Percentiles rank a stretch among this genome's conserved stretches.
Evolutionary conservation across 2,797 vertebrate species (phyloP).

Genomic region (Sciaenops ocellatus): DNA sequence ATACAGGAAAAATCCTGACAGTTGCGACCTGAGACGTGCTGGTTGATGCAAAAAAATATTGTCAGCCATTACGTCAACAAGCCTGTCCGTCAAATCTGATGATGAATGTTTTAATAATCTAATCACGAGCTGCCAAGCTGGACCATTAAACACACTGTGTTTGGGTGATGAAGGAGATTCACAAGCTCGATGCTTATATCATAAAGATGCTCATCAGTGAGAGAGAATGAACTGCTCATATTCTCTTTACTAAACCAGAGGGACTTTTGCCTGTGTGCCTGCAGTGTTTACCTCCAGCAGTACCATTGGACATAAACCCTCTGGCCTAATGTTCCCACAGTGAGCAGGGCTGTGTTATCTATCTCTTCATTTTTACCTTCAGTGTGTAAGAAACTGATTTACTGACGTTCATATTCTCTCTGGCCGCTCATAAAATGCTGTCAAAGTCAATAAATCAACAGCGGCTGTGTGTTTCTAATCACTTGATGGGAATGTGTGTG

Average conservation of each 20-base stretch:
- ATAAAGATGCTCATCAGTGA: not conserved
- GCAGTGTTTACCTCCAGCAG: conserved; percentile 42
- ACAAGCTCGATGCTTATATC: not conserved
- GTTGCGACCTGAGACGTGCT: not conserved
- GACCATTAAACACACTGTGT: conserved; percentile 2
- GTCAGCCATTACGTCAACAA: not conserved
- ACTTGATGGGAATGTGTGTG: conserved; percentile 4
- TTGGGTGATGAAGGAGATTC: not conserved
- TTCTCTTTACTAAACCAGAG: not conserved
- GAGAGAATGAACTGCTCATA: not conserved
- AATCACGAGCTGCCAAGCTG: not conserved
- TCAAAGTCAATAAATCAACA: conserved; percentile 48
- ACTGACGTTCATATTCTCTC: conserved; percentile 24
- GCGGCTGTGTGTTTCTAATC: conserved; percentile 5
- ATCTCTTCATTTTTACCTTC: conserved; percentile 18
- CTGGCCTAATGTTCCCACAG: conserved; percentile 43
- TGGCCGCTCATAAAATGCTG: conserved; percentile 12
- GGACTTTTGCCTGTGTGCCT: not conserved
- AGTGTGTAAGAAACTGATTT: conserved; percentile 37
- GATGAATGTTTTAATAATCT: not conserved
- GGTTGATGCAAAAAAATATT: not conserved
- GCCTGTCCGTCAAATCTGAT: not conserved
- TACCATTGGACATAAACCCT: conserved; percentile 37
- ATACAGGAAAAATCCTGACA: not conserved
- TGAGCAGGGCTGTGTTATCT: conserved; percentile 49